Conservation (phyloP, 2,888 invertebrate species). For the Electrophaes corylata region DNA sequence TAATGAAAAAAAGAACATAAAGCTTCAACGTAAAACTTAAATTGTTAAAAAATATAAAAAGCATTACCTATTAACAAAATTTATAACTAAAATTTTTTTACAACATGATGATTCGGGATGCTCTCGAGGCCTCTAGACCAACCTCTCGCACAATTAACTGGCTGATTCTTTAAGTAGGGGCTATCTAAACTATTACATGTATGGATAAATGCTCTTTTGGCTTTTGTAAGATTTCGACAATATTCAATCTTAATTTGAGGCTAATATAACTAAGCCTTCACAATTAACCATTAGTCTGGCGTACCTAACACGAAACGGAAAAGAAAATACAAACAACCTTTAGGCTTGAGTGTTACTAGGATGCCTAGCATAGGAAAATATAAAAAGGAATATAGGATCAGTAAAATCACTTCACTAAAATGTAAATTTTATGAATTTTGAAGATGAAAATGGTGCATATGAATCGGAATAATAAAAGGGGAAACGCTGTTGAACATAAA, state of each 20-base stretch:
- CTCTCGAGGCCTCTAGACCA: no score
- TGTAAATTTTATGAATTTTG: not conserved
- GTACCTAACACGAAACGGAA: not conserved
- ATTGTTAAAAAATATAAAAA: no score
- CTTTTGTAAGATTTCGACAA: not conserved
- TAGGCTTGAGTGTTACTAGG: not conserved
- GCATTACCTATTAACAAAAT: no score
- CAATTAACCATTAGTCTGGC: not conserved
- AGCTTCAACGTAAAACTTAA: no score
- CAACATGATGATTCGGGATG: no score
- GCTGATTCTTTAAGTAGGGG: not conserved
- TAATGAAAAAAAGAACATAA: not conserved
- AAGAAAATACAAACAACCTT: not conserved
- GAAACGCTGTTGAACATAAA: conserved; percentile 5
- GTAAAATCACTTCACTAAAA: not conserved
- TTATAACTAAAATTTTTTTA: no score
- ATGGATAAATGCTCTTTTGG: not conserved
- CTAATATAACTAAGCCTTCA: not conserved
- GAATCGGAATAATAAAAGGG: conserved; percentile 5
- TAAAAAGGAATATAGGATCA: not conserved
- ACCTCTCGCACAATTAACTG: not conserved
- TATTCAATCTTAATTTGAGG: not conserved
- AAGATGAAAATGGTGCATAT: not conserved
- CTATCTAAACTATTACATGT: not conserved
- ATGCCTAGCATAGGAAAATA: no score